These are phyloP conservation scores for Acanthurus leucopareius DNA, from an alignment of 2,797 vertebrate genomes.

Conservation along the genomic window DNA sequence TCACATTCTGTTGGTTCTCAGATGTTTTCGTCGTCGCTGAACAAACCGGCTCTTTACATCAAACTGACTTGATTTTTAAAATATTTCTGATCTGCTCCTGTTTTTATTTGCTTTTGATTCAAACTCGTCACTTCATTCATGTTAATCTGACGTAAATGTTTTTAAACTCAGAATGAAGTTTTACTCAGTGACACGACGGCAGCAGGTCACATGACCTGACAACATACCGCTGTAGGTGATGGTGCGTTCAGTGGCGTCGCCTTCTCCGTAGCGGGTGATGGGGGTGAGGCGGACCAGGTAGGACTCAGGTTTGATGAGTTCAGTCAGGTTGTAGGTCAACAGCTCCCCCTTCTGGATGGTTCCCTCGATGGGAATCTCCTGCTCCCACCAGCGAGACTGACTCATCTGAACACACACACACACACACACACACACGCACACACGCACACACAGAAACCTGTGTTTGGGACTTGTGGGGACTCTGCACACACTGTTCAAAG, in stretches of 20 bases:
- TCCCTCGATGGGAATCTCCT: conserved; percentile 93
- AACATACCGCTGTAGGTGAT: conserved; percentile 88
- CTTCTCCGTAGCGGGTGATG: conserved; percentile 95
- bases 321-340: conserved; percentile 95
- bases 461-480: not conserved
- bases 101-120: too few relatives aligned
- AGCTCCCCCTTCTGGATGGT: conserved; percentile 93
- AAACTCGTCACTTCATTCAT: too few relatives aligned
- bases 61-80: too few relatives aligned
- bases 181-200: too few relatives aligned
- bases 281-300: conserved; percentile 96
- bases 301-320: conserved; percentile 93
- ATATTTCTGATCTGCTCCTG: too few relatives aligned
- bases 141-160: too few relatives aligned
- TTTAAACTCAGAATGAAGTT: too few relatives aligned
- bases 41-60: not conserved
- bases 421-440: too few relatives aligned
- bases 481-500: too few relatives aligned
- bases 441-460: too few relatives aligned
- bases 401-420: conserved; percentile 83
- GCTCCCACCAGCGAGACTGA: conserved; percentile 97
- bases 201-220: not conserved
- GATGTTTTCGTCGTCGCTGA: not conserved
- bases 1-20: not conserved
- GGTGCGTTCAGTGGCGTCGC: conserved; percentile 92